Base-by-base conservation (phyloP, 2,888 invertebrate genomes). In the Phymatocera aterrima region DNA sequence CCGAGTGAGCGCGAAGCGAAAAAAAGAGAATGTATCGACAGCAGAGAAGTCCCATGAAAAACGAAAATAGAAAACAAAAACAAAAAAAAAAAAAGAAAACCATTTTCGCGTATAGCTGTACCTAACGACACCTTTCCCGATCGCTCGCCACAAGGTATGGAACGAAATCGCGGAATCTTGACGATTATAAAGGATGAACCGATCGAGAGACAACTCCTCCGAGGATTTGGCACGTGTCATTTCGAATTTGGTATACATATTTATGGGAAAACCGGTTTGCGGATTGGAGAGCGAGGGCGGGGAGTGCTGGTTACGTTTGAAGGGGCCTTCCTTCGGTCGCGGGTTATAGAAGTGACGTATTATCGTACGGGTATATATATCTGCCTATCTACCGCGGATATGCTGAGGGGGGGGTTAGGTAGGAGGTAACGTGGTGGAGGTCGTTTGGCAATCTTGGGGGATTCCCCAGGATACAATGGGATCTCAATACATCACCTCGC, bases 401-500 rank as follows among this genome's bases (percentile, higher is more conserved):
- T n/a, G 83, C 83, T 84, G 85, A 84, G 70, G 18, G 10, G 8
- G 48, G 86, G 84, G n/a, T n/a, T n/a, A n/a, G n/a, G 43, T 31
- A 61, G 61, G 48, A 28, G 40, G 40, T 12, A 28, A 48, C 2
- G 18, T 15, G 37, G 40, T 21, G 43, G 68, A 68, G 85, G 89
- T 88, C 89, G 89, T 90, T 90, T 89, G 89, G 90, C 90, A 90
- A 90, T 90, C 90, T 90, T 90, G 85, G 87, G 89, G 90, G 90
- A 90, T 90, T 90, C 88, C 86, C 85, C 83, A 87, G 75, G 90
- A 90, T 90, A 90, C 90, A 90, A 90, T 90, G 90, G 90, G 90
- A 90, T 90, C 90, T 90, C 90, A 90, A 90, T 90, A 90, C 90
- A 90, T 90, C 90, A 90, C 90, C 88, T 90, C 86, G 83, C 86